Evolutionary conservation across 1,140 invertebrate species (phyloP), one percentile per base, ranked within the genome.

Genomic region (Drosophila serrata): DNA sequence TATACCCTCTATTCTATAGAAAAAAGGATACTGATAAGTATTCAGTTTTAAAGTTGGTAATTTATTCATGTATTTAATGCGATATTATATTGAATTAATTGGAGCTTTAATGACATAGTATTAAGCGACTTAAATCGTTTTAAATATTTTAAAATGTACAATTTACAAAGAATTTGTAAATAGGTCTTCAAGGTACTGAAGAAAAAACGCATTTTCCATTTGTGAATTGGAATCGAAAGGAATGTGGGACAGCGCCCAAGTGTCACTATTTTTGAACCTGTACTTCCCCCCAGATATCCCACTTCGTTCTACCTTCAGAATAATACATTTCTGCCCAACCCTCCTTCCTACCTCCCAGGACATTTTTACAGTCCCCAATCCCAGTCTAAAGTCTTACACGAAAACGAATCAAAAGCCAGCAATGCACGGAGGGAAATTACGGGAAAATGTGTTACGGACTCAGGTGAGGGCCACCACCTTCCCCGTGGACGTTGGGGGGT

Each of bases 391-490:
- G 65, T 63, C 82, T 62, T 79, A 84, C 77, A 81, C 73, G 77
- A 90, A 90, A 88, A 90, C 84, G 85, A 84, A 88, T 88, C 84
- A 88, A 88, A 88, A 90, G 68, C 84, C 73, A 90, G 85, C 77
- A 85, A 88, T 81, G 85, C 76, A 72, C 65, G 72, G 59, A 79
- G 85, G 85, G 77, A 88, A 88, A 88, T 90, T 72, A 64, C 53
- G 78, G 57, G 81, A 81, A 82, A 82, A 73, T 82, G 29, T 88
- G 80, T 77, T 79, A 82, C 79, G 53, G 33, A 42, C 61, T 46
- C 61, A 79, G 77, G 59, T 85, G 74, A 57, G 12, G 42, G 40
- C 60, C 29, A 7, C 42, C 42, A 39, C 35, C 45, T 39, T 15
- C 19, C 19, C 4, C 27, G n/a, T 9, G 55, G 40, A n/a, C 40